Conservation (phyloP, 2,888 invertebrate species). For the Sepiola atlantica region DNA sequence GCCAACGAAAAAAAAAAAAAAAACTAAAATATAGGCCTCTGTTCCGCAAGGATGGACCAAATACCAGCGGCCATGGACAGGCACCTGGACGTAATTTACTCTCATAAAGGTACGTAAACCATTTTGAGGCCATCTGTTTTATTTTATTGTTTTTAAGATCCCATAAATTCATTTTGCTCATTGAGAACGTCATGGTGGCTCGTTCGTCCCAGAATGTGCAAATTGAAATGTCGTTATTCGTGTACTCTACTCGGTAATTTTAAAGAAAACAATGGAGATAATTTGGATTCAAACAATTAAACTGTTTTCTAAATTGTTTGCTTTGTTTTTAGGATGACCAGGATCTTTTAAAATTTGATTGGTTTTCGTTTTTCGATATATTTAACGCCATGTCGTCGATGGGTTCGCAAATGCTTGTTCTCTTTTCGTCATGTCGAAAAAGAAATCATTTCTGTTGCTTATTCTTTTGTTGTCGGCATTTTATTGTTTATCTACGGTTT, state of each 20-base stretch:
- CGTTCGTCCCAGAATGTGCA: background rate
- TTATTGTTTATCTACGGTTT: background rate
- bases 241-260: background rate
- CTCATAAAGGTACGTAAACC: conserved; percentile 63
- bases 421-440: background rate
- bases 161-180: background rate
- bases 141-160: background rate
- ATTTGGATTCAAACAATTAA: background rate
- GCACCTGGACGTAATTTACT: conserved; percentile 68
- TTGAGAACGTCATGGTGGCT: background rate
- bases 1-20: conserved; percentile 24
- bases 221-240: background rate
- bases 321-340: background rate
- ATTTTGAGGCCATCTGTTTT: background rate
- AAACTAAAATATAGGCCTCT: conserved; percentile 56
- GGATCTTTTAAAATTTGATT: background rate
- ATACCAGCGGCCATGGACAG: conserved; percentile 70
- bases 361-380: background rate
- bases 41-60: conserved; percentile 67
- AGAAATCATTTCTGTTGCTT: background rate
- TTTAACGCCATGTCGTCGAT: conserved; percentile 40
- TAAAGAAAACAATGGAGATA: background rate
- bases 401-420: background rate
- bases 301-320: background rate
- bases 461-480: background rate